Base-by-base conservation (phyloP, 2,113 vertebrate genomes). In the Tachysurus vachellii region DNA sequence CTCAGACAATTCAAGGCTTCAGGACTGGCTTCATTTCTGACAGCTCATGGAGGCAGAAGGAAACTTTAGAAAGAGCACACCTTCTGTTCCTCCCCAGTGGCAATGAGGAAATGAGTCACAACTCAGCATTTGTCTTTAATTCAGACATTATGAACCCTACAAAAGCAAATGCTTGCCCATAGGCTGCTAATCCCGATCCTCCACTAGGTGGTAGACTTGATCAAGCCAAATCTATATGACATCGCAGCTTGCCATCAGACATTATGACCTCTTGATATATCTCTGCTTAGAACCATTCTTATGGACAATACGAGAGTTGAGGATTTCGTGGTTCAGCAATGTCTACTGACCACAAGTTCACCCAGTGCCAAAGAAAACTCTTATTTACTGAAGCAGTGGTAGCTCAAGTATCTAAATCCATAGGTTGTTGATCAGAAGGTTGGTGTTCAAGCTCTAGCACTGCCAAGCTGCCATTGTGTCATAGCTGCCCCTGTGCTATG, bases 131-230 rank as follows among this genome's bases (percentile, higher is more conserved):
- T 73, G 57, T 23, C 36, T 66, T 88, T 88, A 61, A 77, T 88
- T 85, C 56, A 57, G 71, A 71, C 66, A 47, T 86, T 26, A 85
- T 86, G 73, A 75, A 83, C 59, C 36, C 21, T 68, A 47, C 47
- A 50, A 50, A 50, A 50, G 70, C 54, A 79, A 9, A 17, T 42
- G 13, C 16, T 53, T 83, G n/a, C 28, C 3, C 36, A 56, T 16
- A 19, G 8, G 9, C 19, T 66, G 23, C n/a, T 17, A 56, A 83
- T 28, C 16, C 26, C 70, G 14, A 47, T 85, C 62, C 8, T 12
- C 89, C 94, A 91, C 86, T 36, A 93, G 94, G 82, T 91, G 94
- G 66, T 91, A 93, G 81, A 1, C 86, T 92, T 90, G 88, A 85
- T 90, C 80, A 92, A 90, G 81, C 5, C 76, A 88, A 68, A 10